These are phyloP conservation scores for Auanema sp. DNA, from an alignment of 2,888 invertebrate species.

Conservation along the genomic window DNA sequence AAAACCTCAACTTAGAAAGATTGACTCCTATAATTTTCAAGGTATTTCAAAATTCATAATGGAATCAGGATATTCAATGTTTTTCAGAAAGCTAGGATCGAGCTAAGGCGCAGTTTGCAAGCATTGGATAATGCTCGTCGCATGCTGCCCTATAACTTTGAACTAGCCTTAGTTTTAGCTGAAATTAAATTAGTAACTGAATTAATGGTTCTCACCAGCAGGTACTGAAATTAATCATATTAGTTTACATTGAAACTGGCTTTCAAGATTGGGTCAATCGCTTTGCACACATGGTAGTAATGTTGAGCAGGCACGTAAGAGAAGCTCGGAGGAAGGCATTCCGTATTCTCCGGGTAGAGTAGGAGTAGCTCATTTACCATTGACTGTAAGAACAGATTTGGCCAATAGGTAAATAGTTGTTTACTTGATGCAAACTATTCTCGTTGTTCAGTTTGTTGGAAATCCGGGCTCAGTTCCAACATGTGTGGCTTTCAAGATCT, in stretches of 20 bases:
- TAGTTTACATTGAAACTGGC: background rate
- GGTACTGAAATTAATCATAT: constrained; percentile 56
- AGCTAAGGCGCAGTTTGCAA: constrained; percentile 42
- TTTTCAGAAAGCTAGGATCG: constrained; percentile 55
- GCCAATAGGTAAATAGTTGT: constrained; percentile 72
- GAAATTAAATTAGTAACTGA: constrained; percentile 73
- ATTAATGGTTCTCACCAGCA: constrained; percentile 71
- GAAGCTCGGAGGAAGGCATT: constrained; percentile 30
- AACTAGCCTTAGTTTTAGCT: constrained; percentile 62
- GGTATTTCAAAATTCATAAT: constrained; percentile 63
- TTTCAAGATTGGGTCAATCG: constrained; percentile 68
- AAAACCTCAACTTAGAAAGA: constrained; percentile 71
- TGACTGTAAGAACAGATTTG: constrained; percentile 73
- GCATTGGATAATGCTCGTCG: constrained; percentile 44
- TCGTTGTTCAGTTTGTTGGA: constrained; percentile 42
- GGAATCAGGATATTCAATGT: background rate
- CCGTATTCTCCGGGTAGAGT: constrained; percentile 65
- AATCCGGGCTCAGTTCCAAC: constrained; percentile 57
- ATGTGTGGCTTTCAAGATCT: constrained; percentile 59
- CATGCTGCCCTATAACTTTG: constrained; percentile 54
- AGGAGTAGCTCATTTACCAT: constrained; percentile 72
- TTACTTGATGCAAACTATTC: background rate
- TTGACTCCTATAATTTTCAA: constrained; percentile 71
- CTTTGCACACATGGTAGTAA: constrained; percentile 69
- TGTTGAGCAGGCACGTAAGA: constrained; percentile 26